A percentile compares a stretch with the other conserved stretches of the same genome.
phyloP scores from a whole-genome alignment of 2,797 vertebrate species.

The Monodelphis domestica region DNA sequence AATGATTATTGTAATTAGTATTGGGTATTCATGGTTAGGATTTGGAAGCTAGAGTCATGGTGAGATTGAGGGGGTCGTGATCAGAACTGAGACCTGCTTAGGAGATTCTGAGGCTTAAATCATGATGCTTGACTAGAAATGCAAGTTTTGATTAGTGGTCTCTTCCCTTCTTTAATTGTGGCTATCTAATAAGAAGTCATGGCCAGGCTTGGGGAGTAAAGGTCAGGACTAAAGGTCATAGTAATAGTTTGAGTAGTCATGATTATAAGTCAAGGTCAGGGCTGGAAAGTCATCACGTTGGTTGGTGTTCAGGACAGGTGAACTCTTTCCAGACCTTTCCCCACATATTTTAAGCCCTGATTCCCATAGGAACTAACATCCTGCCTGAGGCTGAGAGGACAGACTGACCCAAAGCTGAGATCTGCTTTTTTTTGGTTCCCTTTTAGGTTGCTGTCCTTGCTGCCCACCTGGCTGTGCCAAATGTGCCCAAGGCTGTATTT shows the following conservation, averaged over 20 bases:
- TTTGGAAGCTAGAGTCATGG: background rate
- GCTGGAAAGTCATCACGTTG: background rate
- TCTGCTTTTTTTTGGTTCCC: background rate
- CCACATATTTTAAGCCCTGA: background rate
- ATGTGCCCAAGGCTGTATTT: slow-evolving; percentile 94
- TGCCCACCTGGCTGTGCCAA: slow-evolving; percentile 92
- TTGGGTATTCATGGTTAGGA: background rate
- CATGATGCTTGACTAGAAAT: background rate
- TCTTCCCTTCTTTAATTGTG: background rate
- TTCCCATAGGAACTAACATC: background rate
- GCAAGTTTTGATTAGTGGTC: background rate
- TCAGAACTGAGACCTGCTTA: background rate
- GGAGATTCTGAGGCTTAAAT: background rate
- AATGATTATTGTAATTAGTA: background rate
- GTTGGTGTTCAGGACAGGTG: background rate
- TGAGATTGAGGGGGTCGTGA: background rate
- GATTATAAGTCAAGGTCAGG: background rate
- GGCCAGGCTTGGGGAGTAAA: background rate
- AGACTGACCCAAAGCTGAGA: background rate
- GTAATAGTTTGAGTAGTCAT: background rate
- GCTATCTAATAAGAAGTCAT: background rate
- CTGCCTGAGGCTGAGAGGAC: background rate
- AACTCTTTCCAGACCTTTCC: background rate
- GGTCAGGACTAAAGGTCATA: background rate
- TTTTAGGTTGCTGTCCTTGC: slow-evolving; percentile 89